Evolutionary conservation across 2,113 vertebrate genomes (phyloP), one percentile per base, ranked within the genome.

Genomic region (Limanda limanda): DNA sequence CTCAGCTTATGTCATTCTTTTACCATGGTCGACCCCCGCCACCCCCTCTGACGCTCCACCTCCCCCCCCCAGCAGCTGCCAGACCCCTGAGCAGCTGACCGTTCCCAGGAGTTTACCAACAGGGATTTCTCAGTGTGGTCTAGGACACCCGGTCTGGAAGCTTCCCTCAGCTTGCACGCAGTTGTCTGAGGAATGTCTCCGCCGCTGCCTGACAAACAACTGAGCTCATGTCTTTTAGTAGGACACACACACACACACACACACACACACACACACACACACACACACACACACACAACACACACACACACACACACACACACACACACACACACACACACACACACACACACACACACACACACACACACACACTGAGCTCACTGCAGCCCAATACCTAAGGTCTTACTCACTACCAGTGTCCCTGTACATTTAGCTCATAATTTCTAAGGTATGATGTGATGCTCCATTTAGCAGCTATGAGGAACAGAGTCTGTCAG

Each of bases 121-220:
- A 37, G 75, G 78, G 82, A 77, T 79, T 79, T 79, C 78, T 87
- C 35, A 45, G 18, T 68, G 71, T 54, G 66, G 63, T 84, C 58
- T 67, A 75, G 86, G 80, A 86, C 82, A 76, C 70, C 73, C 55
- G 24, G 69, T 90, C 90, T 89, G 78, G 92, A 94, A 92, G 79
- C 67, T 88, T 93, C 88, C 79, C 65, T 79, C 74, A 78, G 90
- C 68, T 12, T 52, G 71, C 58, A 40, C n/a, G 11, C 84, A 87
- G 85, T 89, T 86, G 88, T 82, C 64, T 70, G 65, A 76, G 79
- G 79, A 91, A 93, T 92, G 86, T 65, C 79, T 80, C 52, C 56
- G 10, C 60, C 4, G 0, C 76, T 88, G 85, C 89, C 88, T 86
- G 76, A 86, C 74, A 83, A 80, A 88, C 83, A 88, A 70, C 84